Conservation (phyloP, 2,797 vertebrate genomes). For the Percopsis omiscomaycus region DNA sequence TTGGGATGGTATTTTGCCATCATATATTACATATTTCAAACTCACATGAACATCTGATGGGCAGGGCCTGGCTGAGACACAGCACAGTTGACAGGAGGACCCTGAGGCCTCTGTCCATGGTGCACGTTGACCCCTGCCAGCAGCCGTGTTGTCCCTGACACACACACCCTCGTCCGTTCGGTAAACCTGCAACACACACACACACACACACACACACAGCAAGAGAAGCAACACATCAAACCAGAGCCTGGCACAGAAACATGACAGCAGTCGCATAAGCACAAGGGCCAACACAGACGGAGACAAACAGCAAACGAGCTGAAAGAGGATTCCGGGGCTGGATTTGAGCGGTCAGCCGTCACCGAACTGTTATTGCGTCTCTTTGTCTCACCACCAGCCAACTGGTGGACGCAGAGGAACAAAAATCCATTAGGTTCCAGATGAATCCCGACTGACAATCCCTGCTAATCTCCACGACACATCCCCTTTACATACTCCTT, state of each 20-base stretch:
- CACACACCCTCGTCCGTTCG: constrained; percentile 39
- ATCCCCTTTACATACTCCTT: constrained; percentile 68
- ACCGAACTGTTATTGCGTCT: not conserved
- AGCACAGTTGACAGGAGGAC: constrained; percentile 78
- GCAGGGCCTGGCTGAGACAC: constrained; percentile 76
- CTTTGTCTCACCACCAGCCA: constrained; percentile 1
- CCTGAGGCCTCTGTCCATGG: constrained; percentile 79
- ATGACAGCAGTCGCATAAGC: not conserved
- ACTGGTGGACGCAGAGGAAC: not conserved
- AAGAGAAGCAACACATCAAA: constrained; percentile 27
- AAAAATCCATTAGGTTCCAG: constrained; percentile 20
- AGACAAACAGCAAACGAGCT: constrained; percentile 13
- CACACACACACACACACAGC: constrained; percentile 29
- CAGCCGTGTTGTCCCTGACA: constrained; percentile 53
- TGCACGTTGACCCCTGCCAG: constrained; percentile 66
- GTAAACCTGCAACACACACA: constrained; percentile 65
- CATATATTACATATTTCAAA: constrained; percentile 1
- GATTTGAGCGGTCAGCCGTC: not conserved
- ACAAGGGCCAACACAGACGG: not conserved
- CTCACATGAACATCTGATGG: constrained; percentile 78
- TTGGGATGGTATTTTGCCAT: too few species aligned
- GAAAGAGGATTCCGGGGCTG: constrained; percentile 11
- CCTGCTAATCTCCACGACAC: constrained; percentile 65
- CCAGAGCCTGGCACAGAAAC: constrained; percentile 9
- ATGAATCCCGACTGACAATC: constrained; percentile 55